A percentile compares a stretch with the other conserved stretches of the same genome.
phyloP scores from a whole-genome alignment of 2,797 vertebrate species.

The Lepus townsendii region DNA sequence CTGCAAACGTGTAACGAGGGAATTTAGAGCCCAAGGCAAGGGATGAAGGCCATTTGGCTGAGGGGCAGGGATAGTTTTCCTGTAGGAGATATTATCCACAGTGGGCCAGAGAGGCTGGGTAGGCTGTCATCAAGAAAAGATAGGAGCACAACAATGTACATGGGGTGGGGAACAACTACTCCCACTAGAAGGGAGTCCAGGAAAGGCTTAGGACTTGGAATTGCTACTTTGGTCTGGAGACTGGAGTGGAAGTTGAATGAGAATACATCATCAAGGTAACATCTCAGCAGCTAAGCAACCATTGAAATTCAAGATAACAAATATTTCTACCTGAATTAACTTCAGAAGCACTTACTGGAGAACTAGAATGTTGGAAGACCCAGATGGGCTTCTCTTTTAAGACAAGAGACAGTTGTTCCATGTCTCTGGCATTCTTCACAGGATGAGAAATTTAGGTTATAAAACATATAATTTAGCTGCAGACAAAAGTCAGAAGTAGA shows the following conservation, averaged over 20 bases:
- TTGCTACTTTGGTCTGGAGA: not conserved
- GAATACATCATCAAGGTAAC: not conserved
- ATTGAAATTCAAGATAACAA: not conserved
- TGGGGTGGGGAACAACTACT: not conserved
- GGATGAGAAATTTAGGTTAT: not conserved
- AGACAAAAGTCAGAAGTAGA: slow-evolving; percentile 38
- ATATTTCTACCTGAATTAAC: not conserved
- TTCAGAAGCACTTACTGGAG: not conserved
- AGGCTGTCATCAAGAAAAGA: not conserved
- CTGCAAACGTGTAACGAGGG: not conserved
- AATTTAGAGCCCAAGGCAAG: not conserved
- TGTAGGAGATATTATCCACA: not conserved
- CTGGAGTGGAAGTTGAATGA: not conserved
- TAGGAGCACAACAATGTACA: not conserved
- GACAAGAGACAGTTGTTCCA: not conserved
- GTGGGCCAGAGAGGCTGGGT: not conserved
- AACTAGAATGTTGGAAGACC: not conserved
- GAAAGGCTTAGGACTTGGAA: not conserved
- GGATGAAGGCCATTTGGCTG: not conserved
- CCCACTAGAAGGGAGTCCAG: not conserved
- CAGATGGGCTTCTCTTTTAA: not conserved
- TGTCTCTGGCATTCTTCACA: slow-evolving; percentile 19
- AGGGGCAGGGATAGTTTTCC: not conserved
- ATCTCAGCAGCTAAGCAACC: not conserved
- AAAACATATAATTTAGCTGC: slow-evolving; percentile 11